A percentile compares a stretch with the other conserved stretches of the same genome.
phyloP scores from a whole-genome alignment of 2,888 invertebrate species.

The Meliscaeva auricollis region DNA sequence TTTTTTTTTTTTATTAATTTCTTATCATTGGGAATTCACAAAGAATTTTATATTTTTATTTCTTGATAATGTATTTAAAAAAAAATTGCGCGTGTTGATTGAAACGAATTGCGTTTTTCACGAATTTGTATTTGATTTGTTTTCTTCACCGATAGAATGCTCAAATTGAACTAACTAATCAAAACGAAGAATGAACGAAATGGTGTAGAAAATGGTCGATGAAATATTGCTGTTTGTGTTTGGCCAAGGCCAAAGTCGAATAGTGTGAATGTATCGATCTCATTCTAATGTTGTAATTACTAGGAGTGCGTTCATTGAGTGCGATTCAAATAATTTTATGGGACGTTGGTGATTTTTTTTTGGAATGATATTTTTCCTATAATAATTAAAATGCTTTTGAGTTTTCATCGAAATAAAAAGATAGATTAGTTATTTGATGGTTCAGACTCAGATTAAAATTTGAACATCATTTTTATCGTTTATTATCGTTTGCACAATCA shows the following conservation, averaged over 20 bases:
- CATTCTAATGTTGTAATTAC: conserved; percentile 24
- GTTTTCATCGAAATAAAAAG: too few species aligned
- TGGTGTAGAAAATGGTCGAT: conserved; percentile 47
- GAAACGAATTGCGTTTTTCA: conserved; percentile 32
- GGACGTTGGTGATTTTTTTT: conserved; percentile 1
- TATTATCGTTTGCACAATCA: too few species aligned
- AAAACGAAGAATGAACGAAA: conserved; percentile 50
- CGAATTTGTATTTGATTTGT: conserved; percentile 39
- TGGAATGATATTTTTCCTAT: not conserved
- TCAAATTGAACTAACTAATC: conserved; percentile 62
- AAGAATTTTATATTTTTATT: conserved; percentile 2
- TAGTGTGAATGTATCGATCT: conserved; percentile 33
- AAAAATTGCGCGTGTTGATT: conserved; percentile 61
- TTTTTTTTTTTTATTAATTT: not conserved
- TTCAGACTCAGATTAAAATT: too few species aligned
- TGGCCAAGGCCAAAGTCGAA: conserved; percentile 28
- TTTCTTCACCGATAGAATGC: conserved; percentile 60
- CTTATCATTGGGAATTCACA: not conserved
- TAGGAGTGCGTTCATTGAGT: conserved; percentile 1
- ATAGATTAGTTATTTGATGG: too few species aligned
- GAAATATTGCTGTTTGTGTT: conserved; percentile 41
- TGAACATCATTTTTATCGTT: too few species aligned
- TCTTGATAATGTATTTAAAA: not conserved
- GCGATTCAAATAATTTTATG: not conserved
- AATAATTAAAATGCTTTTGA: too few species aligned